Conservation (phyloP, 2,888 invertebrate species). For the Idaea biselata region DNA sequence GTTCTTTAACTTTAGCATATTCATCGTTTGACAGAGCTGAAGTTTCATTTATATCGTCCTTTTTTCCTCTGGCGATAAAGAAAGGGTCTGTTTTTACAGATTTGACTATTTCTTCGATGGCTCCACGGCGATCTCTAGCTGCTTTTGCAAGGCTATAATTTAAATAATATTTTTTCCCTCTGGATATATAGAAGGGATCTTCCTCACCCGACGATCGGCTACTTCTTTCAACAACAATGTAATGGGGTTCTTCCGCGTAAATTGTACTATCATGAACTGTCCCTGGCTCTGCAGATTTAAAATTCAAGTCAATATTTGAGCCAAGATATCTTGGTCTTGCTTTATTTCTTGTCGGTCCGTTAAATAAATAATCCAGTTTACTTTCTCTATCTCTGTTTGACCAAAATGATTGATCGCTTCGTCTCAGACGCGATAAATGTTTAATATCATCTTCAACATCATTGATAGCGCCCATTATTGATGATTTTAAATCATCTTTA, state of each 20-base stretch:
- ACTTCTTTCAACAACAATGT: constrained; percentile 71
- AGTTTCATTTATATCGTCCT: constrained; percentile 40
- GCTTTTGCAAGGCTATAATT: constrained; percentile 45
- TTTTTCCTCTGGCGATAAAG: constrained; percentile 79
- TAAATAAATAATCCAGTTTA: constrained; percentile 49
- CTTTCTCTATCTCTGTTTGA: constrained; percentile 49
- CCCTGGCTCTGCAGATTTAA: constrained; percentile 42
- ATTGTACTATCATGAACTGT: constrained; percentile 63
- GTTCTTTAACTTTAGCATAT: constrained; percentile 53
- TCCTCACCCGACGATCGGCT: constrained; percentile 66
- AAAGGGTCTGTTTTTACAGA: constrained; percentile 74
- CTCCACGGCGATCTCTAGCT: constrained; percentile 60
- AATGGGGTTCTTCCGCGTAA: constrained; percentile 78
- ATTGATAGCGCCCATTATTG: constrained; percentile 47
- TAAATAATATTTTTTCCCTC: constrained; percentile 60
- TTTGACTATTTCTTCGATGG: constrained; percentile 69
- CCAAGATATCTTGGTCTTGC: constrained; percentile 19
- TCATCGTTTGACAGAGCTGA: constrained; percentile 34
- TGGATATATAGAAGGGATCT: constrained; percentile 65
- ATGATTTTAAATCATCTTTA: constrained; percentile 48
- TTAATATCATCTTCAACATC: constrained; percentile 51
- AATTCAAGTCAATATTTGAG: constrained; percentile 20
- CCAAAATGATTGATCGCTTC: constrained; percentile 49
- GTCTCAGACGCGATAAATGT: constrained; percentile 46
- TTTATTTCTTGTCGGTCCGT: constrained; percentile 28